Base-by-base conservation (phyloP, 2,888 invertebrate genomes). In the Carcina quercana region DNA sequence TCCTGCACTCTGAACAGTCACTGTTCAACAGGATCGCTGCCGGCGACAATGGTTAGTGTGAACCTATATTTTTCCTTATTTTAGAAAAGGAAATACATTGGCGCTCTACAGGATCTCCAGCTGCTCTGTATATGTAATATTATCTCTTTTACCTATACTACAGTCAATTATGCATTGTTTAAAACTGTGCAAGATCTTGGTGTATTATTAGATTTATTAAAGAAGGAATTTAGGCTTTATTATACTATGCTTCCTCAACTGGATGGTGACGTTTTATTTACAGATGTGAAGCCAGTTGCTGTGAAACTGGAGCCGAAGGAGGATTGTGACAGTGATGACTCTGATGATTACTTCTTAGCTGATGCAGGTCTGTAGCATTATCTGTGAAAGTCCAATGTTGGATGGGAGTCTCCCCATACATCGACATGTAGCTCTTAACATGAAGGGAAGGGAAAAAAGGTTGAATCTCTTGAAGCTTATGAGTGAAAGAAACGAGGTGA, bases 261-360 rank as follows among this genome's bases (percentile, higher is more conserved):
- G 22, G 10, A 22, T 7, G n/a, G n/a, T 22, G 22, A 22, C 8
- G 12, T 25, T 12, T 24, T 15, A 5, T 19, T 67, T 60, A 19
- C 60, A 66, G 73, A 62, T 15, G 47, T 47, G 7, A 59, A 61
- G 11, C 43, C 34, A 1, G 1, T 45, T 3, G 43, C 53, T 6
- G 54, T 75, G 12, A 76, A 76, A 32, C 0, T 51, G 6, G 75
- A 76, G 20, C 59, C 57, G 0, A 54, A 53, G 14, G 24, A 43
- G 2, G 60, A 60, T 29, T 63, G 55, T 5, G 24, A 24, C 6
- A 58, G 40, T 0, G 57, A 66, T n/a, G 75, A 75, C 2, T 72
- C 71, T 0, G 68, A 70, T 26, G 62, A 70, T 24, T 65, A 64
- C 30, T 65, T 59, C 36, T 17, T 70, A 0, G 53, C 62, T 15